Base-by-base conservation (phyloP, 92 coral and sea anemone genomes). In the Phenganax subtilis region DNA sequence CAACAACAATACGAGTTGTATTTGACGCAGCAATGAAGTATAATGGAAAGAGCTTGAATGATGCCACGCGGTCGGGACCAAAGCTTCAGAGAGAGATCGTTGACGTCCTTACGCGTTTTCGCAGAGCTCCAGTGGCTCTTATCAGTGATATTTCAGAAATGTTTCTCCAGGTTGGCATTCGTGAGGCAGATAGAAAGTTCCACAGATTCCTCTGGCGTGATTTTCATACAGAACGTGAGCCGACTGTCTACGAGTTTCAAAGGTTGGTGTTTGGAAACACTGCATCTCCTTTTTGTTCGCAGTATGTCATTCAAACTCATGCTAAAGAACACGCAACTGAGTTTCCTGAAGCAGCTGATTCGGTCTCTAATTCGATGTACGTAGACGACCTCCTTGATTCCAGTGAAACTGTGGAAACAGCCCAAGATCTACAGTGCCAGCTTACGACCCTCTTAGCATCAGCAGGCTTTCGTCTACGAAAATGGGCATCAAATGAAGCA, bases 161-260 rank as follows among this genome's bases (percentile, higher is more conserved):
- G 87, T 87, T 84, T n/a, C 82, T 87, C 20, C 91, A 82, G 64
- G 91, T 82, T 29, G 69, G 59, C 30, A 74, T 85, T 31, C 82
- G 82, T 6, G 85, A 85, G 80, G 51, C 70, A 75, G 88, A 82
- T 86, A 81, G 88, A 37, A 75, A 72, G 67, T 82, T 75, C 66
- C 88, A 88, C 78, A 81, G 84, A 6, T 86, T 89, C 81, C 83
- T 86, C 62, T 89, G 87, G 89, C 74, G 89, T 55, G 89, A 87
- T 7, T 57, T 86, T 75, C 31, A 75, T 16, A 9, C 60, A 0
- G 64, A 15, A 9, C 63, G 63, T 0, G 64, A 75, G 44, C 80
- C 80, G 55, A 71, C 76, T 1, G 10, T 74, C 44, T 75, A 83
- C 28, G 85, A 82, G 61, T 77, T 85, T 28, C 71, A 68, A 2